Percentiles rank a stretch among this genome's conserved stretches.
These are phyloP conservation scores for Pachymerium ferrugineum DNA, from an alignment of 2,888 invertebrate species.

Conservation along the genomic window DNA sequence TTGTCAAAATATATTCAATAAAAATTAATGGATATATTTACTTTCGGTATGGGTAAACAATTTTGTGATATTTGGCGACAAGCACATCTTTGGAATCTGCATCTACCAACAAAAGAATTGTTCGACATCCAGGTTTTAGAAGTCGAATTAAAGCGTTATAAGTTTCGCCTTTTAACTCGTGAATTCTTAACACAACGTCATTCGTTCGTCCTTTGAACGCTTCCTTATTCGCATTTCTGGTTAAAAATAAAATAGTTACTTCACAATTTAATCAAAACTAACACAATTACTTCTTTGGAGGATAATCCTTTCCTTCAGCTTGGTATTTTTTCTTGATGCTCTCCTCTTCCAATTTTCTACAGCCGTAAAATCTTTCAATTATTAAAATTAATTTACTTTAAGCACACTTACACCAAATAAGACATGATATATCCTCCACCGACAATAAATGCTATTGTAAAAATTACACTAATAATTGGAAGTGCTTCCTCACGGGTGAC, in stretches of 20 bases:
- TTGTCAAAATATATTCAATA: background rate
- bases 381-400: background rate
- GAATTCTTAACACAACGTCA: constrained; percentile 64
- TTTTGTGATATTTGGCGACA: constrained; percentile 83
- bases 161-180: constrained; percentile 89
- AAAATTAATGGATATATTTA: constrained; percentile 49
- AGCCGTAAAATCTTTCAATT: constrained; percentile 34
- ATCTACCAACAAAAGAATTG: constrained; percentile 84
- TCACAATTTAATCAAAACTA: background rate
- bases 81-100: constrained; percentile 77
- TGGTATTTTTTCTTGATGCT: constrained; percentile 43
- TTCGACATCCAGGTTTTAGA: constrained; percentile 90
- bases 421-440: constrained; percentile 79
- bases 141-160: constrained; percentile 89
- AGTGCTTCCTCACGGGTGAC: constrained; percentile 70
- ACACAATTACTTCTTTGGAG: background rate
- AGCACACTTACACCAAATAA: constrained; percentile 61
- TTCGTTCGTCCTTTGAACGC: background rate
- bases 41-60: constrained; percentile 94
- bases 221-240: background rate
- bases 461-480: constrained; percentile 69
- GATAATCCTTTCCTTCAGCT: constrained; percentile 45
- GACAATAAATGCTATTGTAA: constrained; percentile 70
- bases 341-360: constrained; percentile 58
- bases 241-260: background rate